Percentiles rank a stretch among this genome's conserved stretches.
phyloP scores from a whole-genome alignment of 2,113 vertebrate genomes.

The Aleadryas rufinucha region DNA sequence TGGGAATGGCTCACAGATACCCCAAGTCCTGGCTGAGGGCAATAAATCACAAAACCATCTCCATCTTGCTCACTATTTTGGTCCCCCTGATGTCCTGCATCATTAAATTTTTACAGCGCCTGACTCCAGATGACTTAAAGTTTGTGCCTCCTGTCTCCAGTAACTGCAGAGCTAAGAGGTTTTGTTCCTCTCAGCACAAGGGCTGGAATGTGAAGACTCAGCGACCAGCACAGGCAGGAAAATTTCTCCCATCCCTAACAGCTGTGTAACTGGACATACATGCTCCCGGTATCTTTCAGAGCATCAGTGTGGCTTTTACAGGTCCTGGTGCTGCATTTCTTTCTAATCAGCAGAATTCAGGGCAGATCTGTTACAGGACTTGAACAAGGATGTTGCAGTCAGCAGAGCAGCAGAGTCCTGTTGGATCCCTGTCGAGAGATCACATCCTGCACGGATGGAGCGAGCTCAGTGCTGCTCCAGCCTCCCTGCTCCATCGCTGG shows the following conservation, averaged over 20 bases:
- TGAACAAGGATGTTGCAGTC: background rate
- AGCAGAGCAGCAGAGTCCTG: background rate
- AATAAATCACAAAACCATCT: background rate
- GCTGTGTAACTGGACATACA: background rate
- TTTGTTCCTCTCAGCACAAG: conserved; percentile 13
- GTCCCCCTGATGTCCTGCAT: conserved; percentile 28
- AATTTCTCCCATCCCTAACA: background rate
- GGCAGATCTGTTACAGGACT: background rate
- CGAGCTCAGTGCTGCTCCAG: background rate
- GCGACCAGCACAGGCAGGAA: background rate
- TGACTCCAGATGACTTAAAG: conserved; percentile 44
- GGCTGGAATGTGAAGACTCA: conserved; percentile 52
- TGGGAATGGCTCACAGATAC: background rate
- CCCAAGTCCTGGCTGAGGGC: background rate
- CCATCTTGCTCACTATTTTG: background rate
- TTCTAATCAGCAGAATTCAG: background rate
- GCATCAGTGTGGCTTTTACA: background rate
- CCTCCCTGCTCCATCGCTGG: background rate
- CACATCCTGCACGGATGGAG: background rate
- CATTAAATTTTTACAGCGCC: conserved; percentile 46
- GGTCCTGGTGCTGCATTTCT: background rate
- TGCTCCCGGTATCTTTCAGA: background rate
- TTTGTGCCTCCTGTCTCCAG: conserved; percentile 37
- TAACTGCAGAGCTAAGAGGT: conserved; percentile 41
- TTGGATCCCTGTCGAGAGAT: background rate